phyloP scores from a whole-genome alignment of 1,140 invertebrate genomes.

The Bombus affinis region DNA sequence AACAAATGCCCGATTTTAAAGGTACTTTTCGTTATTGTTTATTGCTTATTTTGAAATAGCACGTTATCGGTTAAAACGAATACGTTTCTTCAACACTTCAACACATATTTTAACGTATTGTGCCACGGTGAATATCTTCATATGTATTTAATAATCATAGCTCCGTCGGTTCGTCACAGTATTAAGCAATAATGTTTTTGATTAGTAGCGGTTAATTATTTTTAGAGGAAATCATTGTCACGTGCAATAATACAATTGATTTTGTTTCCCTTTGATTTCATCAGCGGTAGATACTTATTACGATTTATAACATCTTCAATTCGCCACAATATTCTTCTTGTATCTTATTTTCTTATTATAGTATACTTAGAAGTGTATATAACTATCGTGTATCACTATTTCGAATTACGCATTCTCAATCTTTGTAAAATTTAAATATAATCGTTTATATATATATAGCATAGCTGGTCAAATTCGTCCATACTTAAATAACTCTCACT shows the following conservation, averaged over 20 bases:
- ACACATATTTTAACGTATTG: not conserved
- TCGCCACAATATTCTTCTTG: not conserved
- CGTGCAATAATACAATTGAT: too few species aligned
- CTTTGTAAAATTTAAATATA: not conserved
- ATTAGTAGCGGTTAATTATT: conserved; percentile 14
- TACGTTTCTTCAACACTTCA: not conserved
- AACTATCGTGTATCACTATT: not conserved
- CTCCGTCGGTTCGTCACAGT: not conserved
- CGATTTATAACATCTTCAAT: not conserved
- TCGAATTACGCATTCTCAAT: not conserved
- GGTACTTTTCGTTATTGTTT: conserved; percentile 72
- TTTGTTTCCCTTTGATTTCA: not conserved
- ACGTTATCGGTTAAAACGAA: not conserved
- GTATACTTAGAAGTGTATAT: not conserved
- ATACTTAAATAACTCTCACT: not conserved
- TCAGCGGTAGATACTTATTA: not conserved
- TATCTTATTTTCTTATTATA: not conserved
- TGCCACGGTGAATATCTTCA: conserved; percentile 11
- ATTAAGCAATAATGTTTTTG: conserved; percentile 3
- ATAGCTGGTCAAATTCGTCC: not conserved
- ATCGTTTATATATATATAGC: not conserved
- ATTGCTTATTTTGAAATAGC: not conserved
- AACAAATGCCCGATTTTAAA: conserved; percentile 84
- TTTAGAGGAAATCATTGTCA: conserved; percentile 18
- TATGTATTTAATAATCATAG: not conserved